phyloP scores from a whole-genome alignment of 53 echinoderm and acorn worm species.

The Paracentrotus lividus region DNA sequence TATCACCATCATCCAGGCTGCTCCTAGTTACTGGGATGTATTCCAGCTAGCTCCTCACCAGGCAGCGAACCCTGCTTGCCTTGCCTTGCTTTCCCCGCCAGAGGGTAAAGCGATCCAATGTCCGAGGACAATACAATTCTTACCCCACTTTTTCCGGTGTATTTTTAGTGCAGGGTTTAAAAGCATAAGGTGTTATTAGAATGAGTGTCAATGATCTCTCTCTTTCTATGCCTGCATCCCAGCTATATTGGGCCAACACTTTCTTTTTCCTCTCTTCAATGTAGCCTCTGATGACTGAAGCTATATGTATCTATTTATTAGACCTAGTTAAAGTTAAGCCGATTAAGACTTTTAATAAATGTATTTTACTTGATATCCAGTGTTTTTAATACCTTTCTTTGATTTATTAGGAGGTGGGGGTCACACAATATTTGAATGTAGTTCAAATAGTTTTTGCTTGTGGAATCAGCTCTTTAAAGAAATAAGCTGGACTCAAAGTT shows the following conservation, averaged over 20 bases:
- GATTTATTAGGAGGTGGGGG: not conserved
- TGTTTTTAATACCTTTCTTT: not conserved
- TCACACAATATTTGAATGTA: no score
- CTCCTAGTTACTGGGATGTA: not conserved
- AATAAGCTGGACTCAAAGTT: not conserved
- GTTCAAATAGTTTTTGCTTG: no score
- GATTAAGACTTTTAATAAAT: not conserved
- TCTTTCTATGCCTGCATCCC: not conserved
- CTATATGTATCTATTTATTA: no score
- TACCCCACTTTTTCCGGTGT: constrained; percentile 51
- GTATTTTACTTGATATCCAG: not conserved
- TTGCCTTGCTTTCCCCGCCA: not conserved
- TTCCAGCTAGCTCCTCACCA: not conserved
- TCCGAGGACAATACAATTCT: constrained; percentile 51
- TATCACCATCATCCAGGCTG: constrained; percentile 18
- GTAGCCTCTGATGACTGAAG: no score
- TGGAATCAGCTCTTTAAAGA: not conserved
- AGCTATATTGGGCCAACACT: not conserved
- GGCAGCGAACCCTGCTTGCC: not conserved
- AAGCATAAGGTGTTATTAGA: constrained; percentile 30
- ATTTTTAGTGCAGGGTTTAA: constrained; percentile 34
- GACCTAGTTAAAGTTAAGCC: not conserved
- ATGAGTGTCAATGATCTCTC: constrained; percentile 49
- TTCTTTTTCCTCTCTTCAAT: no score
- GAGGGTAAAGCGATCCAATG: constrained; percentile 25